Percentiles rank a stretch among this genome's conserved stretches.
Conservation (phyloP, 2,113 vertebrate genomes). For the Morone chrysops region DNA sequence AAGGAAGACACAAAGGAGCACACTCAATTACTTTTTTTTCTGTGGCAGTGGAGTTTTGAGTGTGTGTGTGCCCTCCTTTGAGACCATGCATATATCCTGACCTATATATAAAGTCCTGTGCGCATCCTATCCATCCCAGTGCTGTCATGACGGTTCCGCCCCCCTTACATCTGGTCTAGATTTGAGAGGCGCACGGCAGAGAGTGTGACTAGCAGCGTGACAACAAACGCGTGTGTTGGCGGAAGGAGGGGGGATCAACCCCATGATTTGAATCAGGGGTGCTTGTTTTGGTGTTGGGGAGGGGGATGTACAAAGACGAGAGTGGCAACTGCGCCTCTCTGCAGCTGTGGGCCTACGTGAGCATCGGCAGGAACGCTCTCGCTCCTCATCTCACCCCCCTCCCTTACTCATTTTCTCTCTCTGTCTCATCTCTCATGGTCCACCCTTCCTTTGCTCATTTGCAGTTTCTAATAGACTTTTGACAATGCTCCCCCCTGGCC, state of each 20-base stretch:
- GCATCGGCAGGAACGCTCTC: conserved; percentile 76
- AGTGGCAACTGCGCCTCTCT: conserved; percentile 67
- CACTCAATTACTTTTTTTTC: conserved; percentile 12
- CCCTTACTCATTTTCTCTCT: conserved; percentile 44
- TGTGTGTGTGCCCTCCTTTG: conserved; percentile 23
- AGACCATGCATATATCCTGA: conserved; percentile 38
- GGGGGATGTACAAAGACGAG: conserved; percentile 62
- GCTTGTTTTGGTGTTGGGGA: conserved; percentile 39
- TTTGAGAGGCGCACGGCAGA: conserved; percentile 58
- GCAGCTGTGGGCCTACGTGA: conserved; percentile 85
- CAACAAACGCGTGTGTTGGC: conserved; percentile 49
- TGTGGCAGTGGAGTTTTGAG: conserved; percentile 13
- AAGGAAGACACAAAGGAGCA: not conserved
- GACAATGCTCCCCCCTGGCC: not conserved
- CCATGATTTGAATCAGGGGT: conserved; percentile 60
- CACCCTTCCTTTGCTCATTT: conserved; percentile 46
- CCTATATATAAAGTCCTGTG: conserved; percentile 48
- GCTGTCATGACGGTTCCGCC: not conserved
- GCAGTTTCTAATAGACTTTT: conserved; percentile 66
- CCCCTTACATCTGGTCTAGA: conserved; percentile 27
- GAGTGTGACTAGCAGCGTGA: conserved; percentile 67
- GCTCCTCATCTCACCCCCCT: conserved; percentile 55
- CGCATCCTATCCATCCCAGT: conserved; percentile 23
- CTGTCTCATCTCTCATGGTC: conserved; percentile 34
- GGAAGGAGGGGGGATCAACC: conserved; percentile 1